Evolutionary conservation across 2,797 vertebrate species (phyloP).

Genomic region (Mormyrus hasselquistii): DNA sequence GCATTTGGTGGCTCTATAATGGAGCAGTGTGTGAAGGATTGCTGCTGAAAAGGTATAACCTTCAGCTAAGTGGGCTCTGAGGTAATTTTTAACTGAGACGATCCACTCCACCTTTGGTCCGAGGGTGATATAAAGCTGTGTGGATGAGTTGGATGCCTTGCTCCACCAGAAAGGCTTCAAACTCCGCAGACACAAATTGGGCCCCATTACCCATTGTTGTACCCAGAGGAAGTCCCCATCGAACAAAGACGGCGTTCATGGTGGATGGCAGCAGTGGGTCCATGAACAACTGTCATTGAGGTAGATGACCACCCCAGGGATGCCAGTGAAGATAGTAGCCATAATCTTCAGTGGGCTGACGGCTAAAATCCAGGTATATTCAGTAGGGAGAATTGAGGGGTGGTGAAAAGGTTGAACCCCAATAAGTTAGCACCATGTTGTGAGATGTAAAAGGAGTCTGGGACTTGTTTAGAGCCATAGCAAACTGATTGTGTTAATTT

Average conservation of each 20-base stretch:
- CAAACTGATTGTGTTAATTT: not conserved
- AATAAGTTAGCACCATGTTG: not conserved
- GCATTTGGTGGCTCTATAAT: not conserved
- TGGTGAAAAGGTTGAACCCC: not conserved
- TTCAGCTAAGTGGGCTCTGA: not conserved
- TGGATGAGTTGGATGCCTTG: not conserved
- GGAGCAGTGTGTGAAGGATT: not conserved
- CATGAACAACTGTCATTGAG: conserved; percentile 4
- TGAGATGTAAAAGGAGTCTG: not conserved
- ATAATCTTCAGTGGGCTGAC: not conserved
- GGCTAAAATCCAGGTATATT: not conserved
- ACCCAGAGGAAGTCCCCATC: not conserved
- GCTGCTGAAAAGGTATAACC: not conserved
- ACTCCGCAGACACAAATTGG: not conserved
- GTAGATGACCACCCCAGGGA: not conserved
- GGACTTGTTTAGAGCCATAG: not conserved
- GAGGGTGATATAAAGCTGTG: not conserved
- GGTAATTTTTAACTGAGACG: not conserved
- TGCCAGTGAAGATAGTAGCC: not conserved
- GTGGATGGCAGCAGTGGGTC: not conserved
- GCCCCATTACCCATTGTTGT: not conserved
- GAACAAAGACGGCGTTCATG: not conserved
- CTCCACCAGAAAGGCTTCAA: not conserved
- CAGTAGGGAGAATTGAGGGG: not conserved
- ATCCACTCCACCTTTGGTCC: not conserved